Base-by-base conservation (phyloP, 2,888 invertebrate genomes). In the Drosophila meridionalis region DNA sequence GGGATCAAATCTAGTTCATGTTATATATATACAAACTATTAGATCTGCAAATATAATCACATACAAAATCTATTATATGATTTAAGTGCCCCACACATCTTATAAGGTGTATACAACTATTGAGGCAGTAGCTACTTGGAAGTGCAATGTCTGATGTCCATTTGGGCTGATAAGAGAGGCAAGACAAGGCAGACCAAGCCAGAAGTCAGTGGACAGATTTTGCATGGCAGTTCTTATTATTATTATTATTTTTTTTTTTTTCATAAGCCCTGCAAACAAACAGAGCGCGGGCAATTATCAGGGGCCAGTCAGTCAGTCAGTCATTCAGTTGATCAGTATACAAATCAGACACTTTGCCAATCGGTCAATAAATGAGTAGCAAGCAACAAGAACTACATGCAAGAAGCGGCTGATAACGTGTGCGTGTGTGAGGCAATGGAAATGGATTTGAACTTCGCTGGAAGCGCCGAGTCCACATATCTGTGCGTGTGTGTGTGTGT, bases 381-480 rank as follows among this genome's bases (percentile, higher is more conserved):
- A 73, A 73, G 68, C 83, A 73, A 73, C 56, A 73, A 80, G 76
- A 85, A 89, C 90, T 85, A 85, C 64, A 89, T 89, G 88, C 86
- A 85, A 77, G 76, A 80, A 87, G 70, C 59, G n/a, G 7, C 83
- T 84, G 80, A 82, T 82, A 78, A 78, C 80, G 69, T 61, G 12
- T 53, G 38, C 11, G 42, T 56, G 56, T 56, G 64, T 67, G 67
- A 80, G 70, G 73, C 76, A 69, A 48, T 87, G 80, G 84, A 88
- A 89, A 84, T 88, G 89, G 90, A 86, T 90, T 90, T 86, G 90
- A 86, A 90, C 85, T 86, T 86, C 87, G 89, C 69, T 78, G 83
- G 63, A 73, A 80, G 65, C 67, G 56, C 36, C 34, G 20, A 32
- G 28, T 50, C 42, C 38, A 48, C 53, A 40, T 50, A 59, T 38